Evolutionary conservation across 2,797 vertebrate species (phyloP).

Genomic region (Mus spretus): DNA sequence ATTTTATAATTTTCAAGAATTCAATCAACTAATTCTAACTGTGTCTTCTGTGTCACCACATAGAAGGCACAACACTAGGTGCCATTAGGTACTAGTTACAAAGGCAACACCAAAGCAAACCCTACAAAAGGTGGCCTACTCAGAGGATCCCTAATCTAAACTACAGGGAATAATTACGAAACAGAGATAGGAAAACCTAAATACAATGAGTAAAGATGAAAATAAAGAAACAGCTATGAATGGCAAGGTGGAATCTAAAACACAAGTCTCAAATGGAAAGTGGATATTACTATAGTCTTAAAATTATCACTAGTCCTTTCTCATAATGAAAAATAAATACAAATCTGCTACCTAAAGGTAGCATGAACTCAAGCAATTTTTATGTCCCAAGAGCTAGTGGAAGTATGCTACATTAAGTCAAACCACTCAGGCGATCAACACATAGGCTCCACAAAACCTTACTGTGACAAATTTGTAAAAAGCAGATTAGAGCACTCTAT

Average conservation of each 20-base stretch:
- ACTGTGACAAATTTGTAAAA: not conserved
- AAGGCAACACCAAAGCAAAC: conserved; percentile 41
- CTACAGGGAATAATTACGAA: conserved; percentile 51
- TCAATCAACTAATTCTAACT: conserved; percentile 36
- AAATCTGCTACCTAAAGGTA: conserved; percentile 20
- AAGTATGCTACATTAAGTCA: conserved; percentile 42
- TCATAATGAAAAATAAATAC: conserved; percentile 47
- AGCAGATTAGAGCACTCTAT: not conserved
- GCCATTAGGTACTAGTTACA: conserved; percentile 58
- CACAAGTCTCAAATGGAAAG: conserved; percentile 36
- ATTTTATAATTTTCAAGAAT: conserved; percentile 56
- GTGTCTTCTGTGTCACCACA: not conserved
- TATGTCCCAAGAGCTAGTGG: conserved; percentile 27
- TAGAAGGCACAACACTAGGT: not conserved
- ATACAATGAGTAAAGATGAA: not conserved
- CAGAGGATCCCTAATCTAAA: not conserved
- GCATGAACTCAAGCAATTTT: conserved; percentile 58
- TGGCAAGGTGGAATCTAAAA: conserved; percentile 42
- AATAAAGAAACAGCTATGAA: conserved; percentile 51
- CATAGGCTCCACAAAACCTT: not conserved
- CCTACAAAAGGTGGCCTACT: not conserved
- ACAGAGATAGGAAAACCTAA: conserved; percentile 1
- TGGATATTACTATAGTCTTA: conserved; percentile 1
- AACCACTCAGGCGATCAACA: not conserved
- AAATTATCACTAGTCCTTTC: conserved; percentile 15